Evolutionary conservation across 2,888 invertebrate genomes (phyloP), one percentile per base, ranked within the genome.

Genomic region (Craniophora ligustri): DNA sequence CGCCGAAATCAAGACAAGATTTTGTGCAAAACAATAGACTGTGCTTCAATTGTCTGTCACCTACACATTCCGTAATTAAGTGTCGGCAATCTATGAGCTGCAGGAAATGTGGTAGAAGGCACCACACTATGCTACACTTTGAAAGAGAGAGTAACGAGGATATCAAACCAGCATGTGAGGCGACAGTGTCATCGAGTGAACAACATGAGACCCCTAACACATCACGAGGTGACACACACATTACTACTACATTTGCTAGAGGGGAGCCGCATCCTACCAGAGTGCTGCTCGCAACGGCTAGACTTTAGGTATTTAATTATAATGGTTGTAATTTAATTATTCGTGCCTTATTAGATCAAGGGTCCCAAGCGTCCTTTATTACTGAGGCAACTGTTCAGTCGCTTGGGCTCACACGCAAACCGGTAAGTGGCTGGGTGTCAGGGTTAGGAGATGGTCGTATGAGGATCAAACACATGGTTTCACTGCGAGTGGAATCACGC

Each of bases 301-400:
- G 3, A 3, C 10, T 23, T 2, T 0, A 23, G 23, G 23, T 23
- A 23, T 23, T 23, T 3, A 1, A 3, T 23, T 23, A 8, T 4
- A 23, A 19, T 19, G 55, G 48, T 34, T 26, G 8, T n/a, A 48
- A 38, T 39, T 6, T 30, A 13, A 3, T 23, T 8, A 3, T 48
- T 1, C 23, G 55, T 7, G 48, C 31, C 1, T 36, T 54, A 19
- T 34, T 19, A 19, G 19, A 19, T 6, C n/a, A 19, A 19, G 19
- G 19, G 19, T 19, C 19, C 5, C 19, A 19, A 13, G 44, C 18
- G 1, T 53, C 53, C 10, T 34, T 34, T 16, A 5, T 53, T 38
- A 34, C 13, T 41, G 32, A 34, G 3, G 28, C 30, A 1, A 40
- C 34, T 19, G 32, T 19, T 1, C 23, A 23, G 3, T n/a, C n/a